These are phyloP conservation scores for Tiliacea citrago DNA, from an alignment of 2,888 invertebrate species.

Conservation along the genomic window DNA sequence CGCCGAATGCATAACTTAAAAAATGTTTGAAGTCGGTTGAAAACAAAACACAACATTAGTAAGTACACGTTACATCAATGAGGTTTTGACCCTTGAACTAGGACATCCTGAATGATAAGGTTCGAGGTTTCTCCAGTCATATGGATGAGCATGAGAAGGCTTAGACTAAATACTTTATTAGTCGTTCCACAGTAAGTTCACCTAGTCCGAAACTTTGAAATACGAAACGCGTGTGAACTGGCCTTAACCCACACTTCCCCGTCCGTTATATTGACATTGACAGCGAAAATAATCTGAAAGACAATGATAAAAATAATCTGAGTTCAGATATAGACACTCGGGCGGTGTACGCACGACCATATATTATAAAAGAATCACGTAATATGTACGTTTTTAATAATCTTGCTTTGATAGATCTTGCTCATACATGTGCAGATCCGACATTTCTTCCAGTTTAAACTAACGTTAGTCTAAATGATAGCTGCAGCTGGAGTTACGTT, in stretches of 20 bases:
- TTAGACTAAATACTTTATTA: no score
- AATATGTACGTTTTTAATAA: slow-evolving; percentile 64
- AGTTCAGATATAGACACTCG: slow-evolving; percentile 66
- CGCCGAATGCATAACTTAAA: background rate
- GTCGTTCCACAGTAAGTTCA: background rate
- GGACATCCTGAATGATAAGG: no score
- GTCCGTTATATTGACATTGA: slow-evolving; percentile 74
- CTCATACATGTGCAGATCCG: slow-evolving; percentile 57
- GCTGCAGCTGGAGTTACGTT: slow-evolving; percentile 7
- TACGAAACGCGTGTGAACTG: slow-evolving; percentile 33
- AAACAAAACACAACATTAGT: no score
- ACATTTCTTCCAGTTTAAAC: slow-evolving; percentile 50
- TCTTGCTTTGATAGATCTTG: slow-evolving; percentile 59
- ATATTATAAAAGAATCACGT: slow-evolving; percentile 62
- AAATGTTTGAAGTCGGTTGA: no score
- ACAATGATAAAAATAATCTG: slow-evolving; percentile 74
- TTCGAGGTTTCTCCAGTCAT: no score
- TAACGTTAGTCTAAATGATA: slow-evolving; percentile 50
- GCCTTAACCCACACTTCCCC: slow-evolving; percentile 56
- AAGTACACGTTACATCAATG: no score
- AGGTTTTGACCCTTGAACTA: no score
- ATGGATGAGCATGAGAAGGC: no score
- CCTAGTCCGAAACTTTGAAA: background rate
- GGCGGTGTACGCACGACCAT: slow-evolving; percentile 63
- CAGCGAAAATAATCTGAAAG: slow-evolving; percentile 74